Conservation (phyloP, 2,797 vertebrate genomes). For the Pseudochromis fuscus region DNA sequence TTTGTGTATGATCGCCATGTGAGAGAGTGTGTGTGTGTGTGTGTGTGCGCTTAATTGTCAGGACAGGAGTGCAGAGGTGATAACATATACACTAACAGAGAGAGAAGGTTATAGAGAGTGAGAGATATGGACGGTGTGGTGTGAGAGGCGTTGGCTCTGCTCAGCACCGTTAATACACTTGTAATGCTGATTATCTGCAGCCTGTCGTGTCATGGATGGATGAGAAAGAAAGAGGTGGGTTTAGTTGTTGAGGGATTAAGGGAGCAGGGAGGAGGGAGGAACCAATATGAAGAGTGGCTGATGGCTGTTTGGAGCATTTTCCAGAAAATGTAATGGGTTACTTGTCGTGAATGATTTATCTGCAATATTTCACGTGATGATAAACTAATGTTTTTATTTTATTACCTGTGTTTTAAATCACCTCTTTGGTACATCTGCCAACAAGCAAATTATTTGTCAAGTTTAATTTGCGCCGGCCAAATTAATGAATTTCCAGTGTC, state of each 20-base stretch:
- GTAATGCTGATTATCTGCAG: conserved; percentile 63
- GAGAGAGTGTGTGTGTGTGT: not conserved
- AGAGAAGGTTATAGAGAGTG: conserved; percentile 9
- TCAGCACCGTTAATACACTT: conserved; percentile 60
- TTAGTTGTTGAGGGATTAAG: conserved; percentile 41
- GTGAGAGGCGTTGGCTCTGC: conserved; percentile 24
- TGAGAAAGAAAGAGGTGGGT: conserved; percentile 43
- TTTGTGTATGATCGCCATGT: conserved; percentile 6
- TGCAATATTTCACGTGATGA: not conserved
- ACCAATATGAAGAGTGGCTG: not conserved
- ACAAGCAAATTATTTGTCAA: conserved; percentile 20
- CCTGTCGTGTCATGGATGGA: conserved; percentile 54
- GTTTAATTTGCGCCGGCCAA: conserved; percentile 6
- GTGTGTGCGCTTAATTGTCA: conserved; percentile 10
- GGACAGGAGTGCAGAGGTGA: conserved; percentile 6
- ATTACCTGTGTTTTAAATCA: conserved; percentile 13
- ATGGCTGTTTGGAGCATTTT: conserved; percentile 2
- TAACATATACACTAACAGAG: conserved; percentile 15
- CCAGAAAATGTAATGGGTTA: not conserved
- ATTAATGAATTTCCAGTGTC: conserved; percentile 1
- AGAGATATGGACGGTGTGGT: conserved; percentile 2
- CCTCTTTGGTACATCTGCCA: conserved; percentile 5
- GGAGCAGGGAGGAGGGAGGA: conserved; percentile 28
- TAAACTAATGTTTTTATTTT: conserved; percentile 6
- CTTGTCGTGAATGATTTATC: too few species aligned